A percentile compares a stretch with the other conserved stretches of the same genome.
These are phyloP conservation scores for Chiridota heheva DNA, from an alignment of 35 echinoderm and acorn worm genomes.

Conservation along the genomic window DNA sequence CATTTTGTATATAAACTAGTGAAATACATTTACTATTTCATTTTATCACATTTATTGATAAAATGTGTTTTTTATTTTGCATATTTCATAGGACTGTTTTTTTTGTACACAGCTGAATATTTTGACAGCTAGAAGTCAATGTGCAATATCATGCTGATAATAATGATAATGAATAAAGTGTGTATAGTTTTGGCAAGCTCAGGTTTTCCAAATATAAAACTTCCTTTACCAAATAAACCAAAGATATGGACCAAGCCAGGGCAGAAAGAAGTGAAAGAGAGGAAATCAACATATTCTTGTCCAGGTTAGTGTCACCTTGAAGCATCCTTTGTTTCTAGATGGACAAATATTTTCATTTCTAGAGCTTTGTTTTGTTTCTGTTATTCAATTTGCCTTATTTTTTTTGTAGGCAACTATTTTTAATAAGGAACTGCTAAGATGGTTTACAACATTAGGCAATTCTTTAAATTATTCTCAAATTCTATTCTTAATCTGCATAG, in stretches of 20 bases:
- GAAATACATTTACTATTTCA: too few relatives aligned
- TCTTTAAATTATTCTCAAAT: neutral
- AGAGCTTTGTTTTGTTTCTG: neutral
- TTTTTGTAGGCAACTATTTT: neutral
- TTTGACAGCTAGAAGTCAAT: neutral
- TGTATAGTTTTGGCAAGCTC: neutral
- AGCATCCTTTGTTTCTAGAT: neutral
- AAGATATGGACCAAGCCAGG: slow-evolving; percentile 84
- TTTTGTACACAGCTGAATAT: neutral
- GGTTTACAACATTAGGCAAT: neutral
- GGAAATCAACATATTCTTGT: slow-evolving; percentile 62
- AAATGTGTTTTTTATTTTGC: neutral
- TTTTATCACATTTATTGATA: too few relatives aligned
- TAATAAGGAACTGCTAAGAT: neutral
- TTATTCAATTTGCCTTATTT: neutral
- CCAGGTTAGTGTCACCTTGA: slow-evolving; percentile 62
- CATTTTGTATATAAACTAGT: too few relatives aligned
- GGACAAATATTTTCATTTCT: neutral
- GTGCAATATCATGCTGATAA: neutral
- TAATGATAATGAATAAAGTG: neutral
- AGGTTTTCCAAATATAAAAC: neutral
- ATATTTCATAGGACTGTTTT: neutral
- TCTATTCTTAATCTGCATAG: too few relatives aligned
- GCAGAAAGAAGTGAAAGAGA: slow-evolving; percentile 47
- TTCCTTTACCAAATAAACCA: slow-evolving; percentile 19